Base-by-base conservation (phyloP, 2,888 invertebrate genomes). In the Stegana nigrithorax region DNA sequence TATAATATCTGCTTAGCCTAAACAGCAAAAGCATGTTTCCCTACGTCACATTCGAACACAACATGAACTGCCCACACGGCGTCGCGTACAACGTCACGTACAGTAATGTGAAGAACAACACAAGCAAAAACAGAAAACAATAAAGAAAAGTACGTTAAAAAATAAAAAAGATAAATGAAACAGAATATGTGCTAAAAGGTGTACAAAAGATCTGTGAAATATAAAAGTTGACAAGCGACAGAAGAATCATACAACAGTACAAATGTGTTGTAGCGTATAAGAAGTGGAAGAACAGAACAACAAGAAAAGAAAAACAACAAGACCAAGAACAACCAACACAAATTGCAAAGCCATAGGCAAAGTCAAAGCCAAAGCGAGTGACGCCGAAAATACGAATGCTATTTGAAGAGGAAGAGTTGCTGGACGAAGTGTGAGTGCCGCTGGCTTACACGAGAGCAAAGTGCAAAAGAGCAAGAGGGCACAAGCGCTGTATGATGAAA, bases 181-280 rank as follows among this genome's bases (percentile, higher is more conserved):
- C 21, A 42, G 7, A 45, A 17, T 26, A 50, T 50, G 50, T 50
- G 50, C 21, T 25, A 42, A 39, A 62, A 64, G 76, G 69, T 70
- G 70, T 68, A 73, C 70, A 62, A 73, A 65, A 76, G 72, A 67
- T 64, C 61, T 69, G 64, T 21, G 65, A 61, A 39, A 51, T 53
- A 50, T 42, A 32, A 36, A 66, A 44, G 69, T 71, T 71, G 70
- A 72, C 70, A 69, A 67, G 70, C 60, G 7, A 14, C 4, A 55
- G 32, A 47, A 4, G 12, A 25, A 26, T 19, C 14, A 45, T 45
- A 21, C 6, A 47, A 25, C 5, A 39, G 39, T 19, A 50, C 25
- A n/a, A n/a, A n/a, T n/a, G n/a, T n/a, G n/a, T n/a, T n/a, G n/a
- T n/a, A n/a, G n/a, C 50, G n/a, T 26, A 50, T 14, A 50, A 47